Conservation (phyloP, 2,888 invertebrate species). For the Hirtodrosophila cameraria region DNA sequence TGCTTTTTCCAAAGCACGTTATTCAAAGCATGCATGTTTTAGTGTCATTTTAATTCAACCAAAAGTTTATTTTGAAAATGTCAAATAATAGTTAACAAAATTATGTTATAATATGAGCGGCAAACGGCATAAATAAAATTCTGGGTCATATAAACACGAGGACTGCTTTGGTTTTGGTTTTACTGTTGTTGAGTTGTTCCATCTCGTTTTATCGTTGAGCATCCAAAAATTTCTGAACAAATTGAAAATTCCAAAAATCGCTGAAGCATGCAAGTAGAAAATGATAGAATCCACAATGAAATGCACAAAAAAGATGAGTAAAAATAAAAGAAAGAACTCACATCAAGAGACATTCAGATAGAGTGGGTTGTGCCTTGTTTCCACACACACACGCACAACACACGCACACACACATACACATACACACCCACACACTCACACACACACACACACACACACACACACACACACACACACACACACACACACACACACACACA, state of each 20-base stretch:
- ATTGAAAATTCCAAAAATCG: conserved; percentile 78
- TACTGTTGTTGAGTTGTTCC: conserved; percentile 3
- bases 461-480: conserved; percentile 11
- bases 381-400: background rate
- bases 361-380: conserved; percentile 1
- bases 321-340: conserved; percentile 19
- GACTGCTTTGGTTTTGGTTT: background rate
- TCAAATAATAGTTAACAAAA: background rate
- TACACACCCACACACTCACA: background rate
- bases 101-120: conserved; percentile 14
- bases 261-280: conserved; percentile 76
- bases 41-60: background rate
- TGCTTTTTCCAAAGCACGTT: no score
- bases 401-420: conserved; percentile 8
- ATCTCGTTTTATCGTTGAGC: conserved; percentile 28
- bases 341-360: conserved; percentile 32
- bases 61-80: background rate
- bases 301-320: conserved; percentile 58
- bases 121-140: conserved; percentile 23
- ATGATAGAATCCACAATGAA: conserved; percentile 79
- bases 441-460: conserved; percentile 1
- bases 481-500: background rate
- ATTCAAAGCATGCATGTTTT: no score
- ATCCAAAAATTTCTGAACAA: conserved; percentile 74
- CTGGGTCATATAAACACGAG: background rate